phyloP scores from a whole-genome alignment of 30 jellyfish, hydroid and myxozoan genomes.

The Morbakka virulenta region DNA sequence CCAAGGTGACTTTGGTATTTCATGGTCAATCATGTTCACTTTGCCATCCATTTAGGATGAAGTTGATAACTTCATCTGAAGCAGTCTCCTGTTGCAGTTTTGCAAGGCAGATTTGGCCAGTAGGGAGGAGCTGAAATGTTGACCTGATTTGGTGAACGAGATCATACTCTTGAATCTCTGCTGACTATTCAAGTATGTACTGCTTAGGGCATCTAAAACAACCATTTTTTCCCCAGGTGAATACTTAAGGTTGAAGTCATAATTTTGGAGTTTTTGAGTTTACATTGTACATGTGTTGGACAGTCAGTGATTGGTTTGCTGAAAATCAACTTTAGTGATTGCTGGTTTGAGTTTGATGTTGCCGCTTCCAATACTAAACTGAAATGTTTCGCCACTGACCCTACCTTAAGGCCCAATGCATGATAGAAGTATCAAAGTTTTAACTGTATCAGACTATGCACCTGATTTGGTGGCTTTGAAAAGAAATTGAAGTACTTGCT shows the following conservation, averaged over 20 bases:
- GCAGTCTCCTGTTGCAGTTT: constrained; percentile 18
- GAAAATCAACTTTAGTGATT: constrained; percentile 48
- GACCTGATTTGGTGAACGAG: constrained; percentile 19
- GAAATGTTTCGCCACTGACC: constrained; percentile 34
- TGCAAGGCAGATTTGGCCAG: constrained; percentile 25
- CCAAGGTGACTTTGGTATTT: constrained; percentile 49
- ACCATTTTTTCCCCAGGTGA: constrained; percentile 59
- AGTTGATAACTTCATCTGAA: constrained; percentile 10
- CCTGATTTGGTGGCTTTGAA: constrained; percentile 49
- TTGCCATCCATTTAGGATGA: constrained; percentile 45
- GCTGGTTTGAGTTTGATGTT: constrained; percentile 21
- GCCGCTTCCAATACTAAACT: constrained; percentile 18
- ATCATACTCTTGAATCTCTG: constrained; percentile 51
- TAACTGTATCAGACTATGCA: constrained; percentile 36
- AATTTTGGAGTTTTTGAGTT: constrained; percentile 45
- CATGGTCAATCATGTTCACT: constrained; percentile 43
- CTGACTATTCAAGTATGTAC: constrained; percentile 52
- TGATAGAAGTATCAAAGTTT: constrained; percentile 29
- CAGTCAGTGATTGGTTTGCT: constrained; percentile 46
- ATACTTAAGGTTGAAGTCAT: constrained; percentile 48
- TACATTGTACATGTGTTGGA: constrained; percentile 53
- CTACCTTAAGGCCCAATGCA: constrained; percentile 48
- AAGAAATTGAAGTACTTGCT: constrained; percentile 31
- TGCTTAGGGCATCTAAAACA: constrained; percentile 69
- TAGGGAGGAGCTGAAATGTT: constrained; percentile 27